Conservation (phyloP, 2,113 vertebrate genomes). For the Erpornis zantholeuca region DNA sequence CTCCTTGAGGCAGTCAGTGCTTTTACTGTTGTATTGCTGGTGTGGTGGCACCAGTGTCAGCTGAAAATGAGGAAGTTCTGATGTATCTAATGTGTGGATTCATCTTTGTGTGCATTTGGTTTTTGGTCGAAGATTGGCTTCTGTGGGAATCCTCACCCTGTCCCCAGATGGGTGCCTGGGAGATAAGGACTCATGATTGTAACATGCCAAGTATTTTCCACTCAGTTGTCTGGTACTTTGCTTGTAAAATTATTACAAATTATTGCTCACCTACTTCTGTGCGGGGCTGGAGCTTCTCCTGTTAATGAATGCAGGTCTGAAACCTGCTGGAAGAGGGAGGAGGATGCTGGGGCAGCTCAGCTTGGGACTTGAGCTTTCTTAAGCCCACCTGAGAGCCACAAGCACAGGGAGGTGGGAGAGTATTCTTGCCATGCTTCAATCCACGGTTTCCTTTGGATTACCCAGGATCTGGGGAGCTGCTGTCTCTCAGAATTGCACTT, state of each 20-base stretch:
- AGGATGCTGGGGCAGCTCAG: not conserved
- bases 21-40: not conserved
- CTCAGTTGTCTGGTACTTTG: not conserved
- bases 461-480: not conserved
- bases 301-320: accelerated
- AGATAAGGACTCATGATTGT: accelerated
- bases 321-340: not conserved
- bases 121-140: not conserved
- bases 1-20: not conserved
- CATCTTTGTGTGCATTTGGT: not conserved
- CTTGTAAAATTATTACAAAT: not conserved
- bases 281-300: not conserved
- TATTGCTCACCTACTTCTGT: accelerated
- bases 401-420: accelerated
- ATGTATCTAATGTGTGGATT: not conserved
- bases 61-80: not conserved
- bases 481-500: not conserved
- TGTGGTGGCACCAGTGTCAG: not conserved
- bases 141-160: not conserved
- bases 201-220: not conserved
- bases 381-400: not conserved
- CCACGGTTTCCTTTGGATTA: not conserved
- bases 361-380: not conserved
- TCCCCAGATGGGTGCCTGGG: not conserved
- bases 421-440: accelerated